Base-by-base conservation (phyloP, 2,113 vertebrate species). In the Eupsittula cactorum region DNA sequence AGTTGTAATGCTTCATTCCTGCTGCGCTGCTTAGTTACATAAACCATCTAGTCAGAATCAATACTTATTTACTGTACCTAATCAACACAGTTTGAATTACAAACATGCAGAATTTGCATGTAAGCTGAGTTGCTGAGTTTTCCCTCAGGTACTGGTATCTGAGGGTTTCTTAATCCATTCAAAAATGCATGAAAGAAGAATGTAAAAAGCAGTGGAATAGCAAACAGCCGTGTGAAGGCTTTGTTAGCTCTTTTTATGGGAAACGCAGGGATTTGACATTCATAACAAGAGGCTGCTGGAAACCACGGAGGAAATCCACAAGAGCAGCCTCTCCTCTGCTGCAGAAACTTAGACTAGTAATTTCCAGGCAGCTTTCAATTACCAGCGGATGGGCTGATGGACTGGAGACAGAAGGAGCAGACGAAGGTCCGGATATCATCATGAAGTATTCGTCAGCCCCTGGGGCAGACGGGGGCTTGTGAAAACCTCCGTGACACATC, bases 21-120 rank as follows among this genome's bases (percentile, higher is more conserved):
- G 90, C 93, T 94, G 95, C 4, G 80, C 93, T 94, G 90, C 94
- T 96, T 95, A 93, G 93, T 96, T 97, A 95, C 90, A 96, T 94
- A 95, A 96, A 94, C 86, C 93, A 96, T 92, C 95, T 83, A 95
- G 90, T 90, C 82, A 77, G 92, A 96, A 97, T 96, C 95, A 94
- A 96, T 96, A 96, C 93, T 96, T 96, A 94, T 96, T 96, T 97
- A 96, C 93, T 96, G 92, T 92, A 96, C 93, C 93, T 96, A 92
- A 96, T 96, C 96, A 97, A 90, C 94, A 88, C 90, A 83, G 90
- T 93, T 83, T 93, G 95, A 92, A 97, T 95, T 86, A 93, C 79
- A 93, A 96, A 90, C 86, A 78, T 13, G 55, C 1, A 7, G 44
- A 82, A 95, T 96, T 93, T 95, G 65, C 93, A 94, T 94, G 74